Base-by-base conservation (phyloP, 2,113 vertebrate genomes). In the Alces alces region DNA sequence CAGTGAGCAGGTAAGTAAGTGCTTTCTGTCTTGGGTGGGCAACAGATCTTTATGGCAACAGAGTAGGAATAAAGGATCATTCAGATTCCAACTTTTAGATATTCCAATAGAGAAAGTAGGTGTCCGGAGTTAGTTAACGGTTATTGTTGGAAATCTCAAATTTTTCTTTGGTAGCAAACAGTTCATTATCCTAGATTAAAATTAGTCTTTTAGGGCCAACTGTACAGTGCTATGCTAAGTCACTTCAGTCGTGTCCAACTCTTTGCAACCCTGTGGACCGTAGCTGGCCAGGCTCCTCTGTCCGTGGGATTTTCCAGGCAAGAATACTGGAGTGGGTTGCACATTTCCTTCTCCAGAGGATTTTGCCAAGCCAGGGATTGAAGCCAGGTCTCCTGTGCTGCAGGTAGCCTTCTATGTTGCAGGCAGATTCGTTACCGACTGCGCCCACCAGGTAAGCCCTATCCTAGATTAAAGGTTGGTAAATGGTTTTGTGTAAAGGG, bases 1-100 rank as follows among this genome's bases (percentile, higher is more conserved):
- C 87, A 94, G 47, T 95, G 89, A 93, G 19, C 97, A 98, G 97
- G 97, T 98, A 97, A 98, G 97, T 97, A 70, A 92, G 88, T 54
- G 11, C 52, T 95, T 28, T 91, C 64, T 84, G 55, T 96, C 47
- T 86, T 96, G 76, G 66, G n/a, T 93, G 83, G 66, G 55, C 61
- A 93, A 36, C 54, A 96, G 2, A 28, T 93, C 66, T 86, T 70
- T 60, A 70, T 52, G 70, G 70, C 70, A 76, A 70, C n/a, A 93
- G 57, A 96, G 45, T 45, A 96, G 84, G 54, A 66, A 54, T 86
- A 86, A 89, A 92, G 78, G 61, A 86, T 57, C 54, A 66, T 55
- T 84, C 33, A 70, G 73, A 76, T 21, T 61, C 47, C 43, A 61
- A 0, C 91, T 60, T 66, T 95, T 95, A 79, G 55, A 25, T 94